A percentile compares a stretch with the other conserved stretches of the same genome.
Conservation (phyloP, 2,113 vertebrate species). For the Chinchilla lanigera region DNA sequence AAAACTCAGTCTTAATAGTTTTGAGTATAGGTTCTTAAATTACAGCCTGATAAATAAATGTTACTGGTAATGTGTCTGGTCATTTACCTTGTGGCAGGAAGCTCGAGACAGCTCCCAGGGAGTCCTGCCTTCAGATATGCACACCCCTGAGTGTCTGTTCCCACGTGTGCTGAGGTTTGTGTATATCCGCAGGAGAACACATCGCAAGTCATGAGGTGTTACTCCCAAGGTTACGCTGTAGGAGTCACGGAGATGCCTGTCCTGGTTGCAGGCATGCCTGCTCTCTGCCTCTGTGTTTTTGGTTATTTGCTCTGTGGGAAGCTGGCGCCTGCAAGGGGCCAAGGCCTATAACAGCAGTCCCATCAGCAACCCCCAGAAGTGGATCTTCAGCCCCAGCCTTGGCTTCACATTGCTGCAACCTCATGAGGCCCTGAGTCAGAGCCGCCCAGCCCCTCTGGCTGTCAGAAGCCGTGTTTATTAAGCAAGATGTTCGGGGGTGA, state of each 20-base stretch:
- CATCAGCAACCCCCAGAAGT: neutral
- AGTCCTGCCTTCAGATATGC: neutral
- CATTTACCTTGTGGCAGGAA: neutral
- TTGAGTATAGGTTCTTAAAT: neutral
- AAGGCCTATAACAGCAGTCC: neutral
- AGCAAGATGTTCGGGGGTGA: neutral
- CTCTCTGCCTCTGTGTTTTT: neutral
- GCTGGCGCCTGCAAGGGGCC: too few species aligned
- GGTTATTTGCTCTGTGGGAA: neutral
- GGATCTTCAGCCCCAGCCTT: neutral
- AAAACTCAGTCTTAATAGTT: conserved; percentile 17
- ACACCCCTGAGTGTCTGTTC: neutral
- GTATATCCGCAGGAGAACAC: neutral
- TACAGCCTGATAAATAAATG: neutral
- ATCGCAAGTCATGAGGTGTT: neutral
- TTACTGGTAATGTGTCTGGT: neutral
- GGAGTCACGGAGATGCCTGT: neutral
- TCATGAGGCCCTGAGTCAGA: neutral
- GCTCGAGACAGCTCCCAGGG: neutral
- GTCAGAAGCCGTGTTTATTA: neutral
- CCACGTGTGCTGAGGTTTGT: neutral
- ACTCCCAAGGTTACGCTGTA: neutral
- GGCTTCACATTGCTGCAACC: neutral
- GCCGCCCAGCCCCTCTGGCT: neutral
- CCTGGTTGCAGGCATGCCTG: neutral